A percentile compares a stretch with the other conserved stretches of the same genome.
Conservation (phyloP, 37 sponge, comb jelly and placozoan species). For the Cliona cf. orientalis region DNA sequence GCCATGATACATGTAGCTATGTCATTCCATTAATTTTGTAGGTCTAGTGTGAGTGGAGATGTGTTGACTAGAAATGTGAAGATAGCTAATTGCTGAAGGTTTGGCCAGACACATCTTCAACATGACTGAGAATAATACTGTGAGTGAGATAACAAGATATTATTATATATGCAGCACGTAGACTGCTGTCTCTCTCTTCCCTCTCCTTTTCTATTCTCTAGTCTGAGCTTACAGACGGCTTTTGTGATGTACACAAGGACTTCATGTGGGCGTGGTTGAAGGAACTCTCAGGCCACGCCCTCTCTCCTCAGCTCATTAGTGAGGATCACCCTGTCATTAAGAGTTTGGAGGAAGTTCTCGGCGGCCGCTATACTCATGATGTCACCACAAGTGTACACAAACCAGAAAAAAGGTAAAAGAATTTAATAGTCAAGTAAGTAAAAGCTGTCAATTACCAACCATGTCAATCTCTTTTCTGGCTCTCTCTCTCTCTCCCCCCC, state of each 20-base stretch:
- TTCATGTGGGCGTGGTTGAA: conserved; percentile 39
- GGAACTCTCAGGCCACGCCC: conserved; percentile 55
- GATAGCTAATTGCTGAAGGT: conserved; percentile 77
- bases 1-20: neutral
- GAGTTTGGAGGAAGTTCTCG: conserved; percentile 71
- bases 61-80: conserved; percentile 58
- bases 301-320: conserved; percentile 81
- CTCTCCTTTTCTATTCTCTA: neutral
- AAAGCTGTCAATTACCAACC: too few relatives aligned
- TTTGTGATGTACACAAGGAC: conserved; percentile 7
- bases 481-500: too few relatives aligned
- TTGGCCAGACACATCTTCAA: conserved; percentile 76
- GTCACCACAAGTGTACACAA: conserved; percentile 51
- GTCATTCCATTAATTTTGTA: neutral
- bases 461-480: too few relatives aligned
- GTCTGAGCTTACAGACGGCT: too few relatives aligned
- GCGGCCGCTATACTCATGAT: conserved; percentile 60
- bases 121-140: conserved; percentile 49
- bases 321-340: conserved; percentile 70
- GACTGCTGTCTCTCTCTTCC: too few relatives aligned
- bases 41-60: conserved; percentile 29
- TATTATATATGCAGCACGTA: neutral
- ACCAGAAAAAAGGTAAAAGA: conserved; percentile 67
- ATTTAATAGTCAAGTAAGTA: too few relatives aligned
- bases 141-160: neutral